Evolutionary conservation across 2,113 vertebrate species (phyloP), one percentile per base, ranked within the genome.

Genomic region (Erpornis zantholeuca): DNA sequence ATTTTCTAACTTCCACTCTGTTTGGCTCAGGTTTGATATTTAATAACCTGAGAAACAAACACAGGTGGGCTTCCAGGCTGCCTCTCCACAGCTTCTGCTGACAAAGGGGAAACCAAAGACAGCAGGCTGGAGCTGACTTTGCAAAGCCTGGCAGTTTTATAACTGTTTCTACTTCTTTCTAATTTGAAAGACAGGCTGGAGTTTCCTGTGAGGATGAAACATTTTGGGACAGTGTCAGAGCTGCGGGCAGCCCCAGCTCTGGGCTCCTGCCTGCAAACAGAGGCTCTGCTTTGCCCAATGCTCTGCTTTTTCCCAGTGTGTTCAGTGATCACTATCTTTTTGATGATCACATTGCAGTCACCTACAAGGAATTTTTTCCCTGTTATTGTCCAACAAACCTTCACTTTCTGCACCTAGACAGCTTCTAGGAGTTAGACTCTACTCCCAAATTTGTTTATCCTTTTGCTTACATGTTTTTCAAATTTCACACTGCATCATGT

Each of bases 41-140:
- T 94, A 95, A 95, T 89, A 96, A 86, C 4, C 5, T 38, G 28
- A 86, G 83, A 80, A 94, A 92, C 52, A 94, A 73, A 83, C 52
- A 38, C 35, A 92, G 72, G 95, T 94, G 73, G 65, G 86, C 47
- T 92, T 64, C 75, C 90, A 83, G 71, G 60, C 88, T 90, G 76
- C 72, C 47, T 78, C 69, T 70, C 80, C 92, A 93, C 54, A 94
- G 59, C 27, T 93, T 95, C 69, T 80, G 63, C 78, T 90, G 76
- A 95, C 47, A 84, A 93, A 96, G 76, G 57, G 12, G 75, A 97
- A 89, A 92, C 23, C 2, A 3, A 68, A 92, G 90, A 57, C 61
- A 92, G 61, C 73, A 47, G 25, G 33, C 11, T 50, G 61, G 80
- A 96, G 81, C 81, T 85, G 72, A 73, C 53, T 91, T 88, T 73